Evolutionary conservation across 1,140 invertebrate species (phyloP).

Genomic region (Bradysia coprophila): DNA sequence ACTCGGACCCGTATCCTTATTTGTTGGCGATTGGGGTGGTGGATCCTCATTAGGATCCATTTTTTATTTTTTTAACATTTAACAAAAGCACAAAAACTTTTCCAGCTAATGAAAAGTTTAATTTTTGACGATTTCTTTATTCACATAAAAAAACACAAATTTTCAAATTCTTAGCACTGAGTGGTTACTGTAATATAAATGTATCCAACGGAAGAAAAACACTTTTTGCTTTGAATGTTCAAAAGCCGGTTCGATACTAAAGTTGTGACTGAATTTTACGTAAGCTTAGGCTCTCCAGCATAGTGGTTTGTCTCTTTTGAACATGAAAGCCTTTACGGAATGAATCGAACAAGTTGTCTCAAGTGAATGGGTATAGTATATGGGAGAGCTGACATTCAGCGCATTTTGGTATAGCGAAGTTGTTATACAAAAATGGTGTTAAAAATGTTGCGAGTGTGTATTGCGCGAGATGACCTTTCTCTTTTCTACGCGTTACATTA

Average conservation of each 20-base stretch:
- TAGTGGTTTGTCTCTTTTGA: background rate
- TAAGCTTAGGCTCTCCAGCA: background rate
- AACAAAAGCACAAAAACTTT: background rate
- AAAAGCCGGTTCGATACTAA: slow-evolving; percentile 25
- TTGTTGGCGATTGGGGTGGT: background rate
- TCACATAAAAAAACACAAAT: background rate
- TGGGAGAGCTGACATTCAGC: too few species aligned
- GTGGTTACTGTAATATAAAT: too few species aligned
- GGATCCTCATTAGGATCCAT: slow-evolving; percentile 6
- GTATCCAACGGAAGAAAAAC: too few species aligned
- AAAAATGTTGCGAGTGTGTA: too few species aligned
- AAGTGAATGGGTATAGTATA: too few species aligned
- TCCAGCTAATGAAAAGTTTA: background rate
- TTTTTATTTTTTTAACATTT: background rate
- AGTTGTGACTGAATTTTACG: background rate
- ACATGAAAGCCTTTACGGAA: background rate
- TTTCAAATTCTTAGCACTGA: background rate
- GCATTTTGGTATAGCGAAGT: background rate
- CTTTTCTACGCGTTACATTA: too few species aligned
- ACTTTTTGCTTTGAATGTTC: slow-evolving; percentile 8
- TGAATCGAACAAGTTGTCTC: background rate
- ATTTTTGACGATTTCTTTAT: background rate
- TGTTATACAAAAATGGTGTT: background rate
- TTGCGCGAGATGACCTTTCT: background rate
- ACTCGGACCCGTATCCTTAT: background rate